Evolutionary conservation across 2,888 invertebrate genomes (phyloP).

Genomic region (Apotomis betuletana): DNA sequence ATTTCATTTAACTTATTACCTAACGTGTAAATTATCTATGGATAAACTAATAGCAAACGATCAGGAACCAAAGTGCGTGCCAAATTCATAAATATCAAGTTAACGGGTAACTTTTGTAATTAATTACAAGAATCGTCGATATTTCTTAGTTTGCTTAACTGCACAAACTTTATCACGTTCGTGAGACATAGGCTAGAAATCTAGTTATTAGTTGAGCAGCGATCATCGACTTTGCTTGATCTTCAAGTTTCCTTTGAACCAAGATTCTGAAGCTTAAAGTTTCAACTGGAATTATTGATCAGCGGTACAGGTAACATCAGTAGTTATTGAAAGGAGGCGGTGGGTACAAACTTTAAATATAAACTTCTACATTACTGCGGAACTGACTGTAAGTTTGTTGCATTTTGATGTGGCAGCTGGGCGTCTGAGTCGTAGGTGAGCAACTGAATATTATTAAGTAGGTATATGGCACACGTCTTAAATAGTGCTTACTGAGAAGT

Average conservation of each 20-base stretch:
- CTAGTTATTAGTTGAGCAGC: background rate
- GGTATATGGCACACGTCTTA: too few relatives aligned
- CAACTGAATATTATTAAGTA: too few relatives aligned
- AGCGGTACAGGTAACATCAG: background rate
- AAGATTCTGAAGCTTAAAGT: slow-evolving; percentile 4
- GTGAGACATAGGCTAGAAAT: background rate
- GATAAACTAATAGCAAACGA: background rate
- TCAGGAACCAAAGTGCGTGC: background rate
- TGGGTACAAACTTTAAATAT: background rate
- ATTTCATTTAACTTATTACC: background rate
- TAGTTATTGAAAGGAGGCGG: background rate
- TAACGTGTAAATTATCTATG: background rate
- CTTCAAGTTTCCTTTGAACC: background rate
- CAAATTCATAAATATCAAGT: background rate
- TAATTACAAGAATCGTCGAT: background rate
- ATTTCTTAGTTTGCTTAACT: background rate
- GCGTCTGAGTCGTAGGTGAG: too few relatives aligned
- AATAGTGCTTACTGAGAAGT: too few relatives aligned
- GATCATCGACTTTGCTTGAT: slow-evolving; percentile 45
- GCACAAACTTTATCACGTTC: background rate
- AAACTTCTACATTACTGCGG: background rate
- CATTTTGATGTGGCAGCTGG: too few relatives aligned
- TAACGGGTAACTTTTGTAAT: background rate
- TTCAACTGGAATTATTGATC: slow-evolving; percentile 5
- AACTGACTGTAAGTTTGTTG: too few relatives aligned